A percentile compares a stretch with the other conserved stretches of the same genome.
phyloP scores from a whole-genome alignment of 2,888 invertebrate species.

The Drosophila robusta region DNA sequence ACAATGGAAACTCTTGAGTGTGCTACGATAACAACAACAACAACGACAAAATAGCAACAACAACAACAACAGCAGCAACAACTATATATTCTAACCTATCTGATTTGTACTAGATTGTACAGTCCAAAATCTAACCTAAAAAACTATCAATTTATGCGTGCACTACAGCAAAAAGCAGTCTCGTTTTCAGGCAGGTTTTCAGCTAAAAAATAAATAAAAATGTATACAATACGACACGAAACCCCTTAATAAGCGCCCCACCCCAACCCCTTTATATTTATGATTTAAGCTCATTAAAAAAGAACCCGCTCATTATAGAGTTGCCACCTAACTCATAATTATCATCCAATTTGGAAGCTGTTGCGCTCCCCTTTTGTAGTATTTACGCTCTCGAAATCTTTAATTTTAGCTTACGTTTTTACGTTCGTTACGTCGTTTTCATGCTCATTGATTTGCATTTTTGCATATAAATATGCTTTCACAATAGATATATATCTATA shows the following conservation, averaged over 20 bases:
- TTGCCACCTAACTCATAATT: neutral
- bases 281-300: constrained; percentile 21
- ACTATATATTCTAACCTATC: constrained; percentile 39
- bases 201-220: constrained; percentile 2
- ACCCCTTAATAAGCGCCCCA: constrained; percentile 6
- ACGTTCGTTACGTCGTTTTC: constrained; percentile 21
- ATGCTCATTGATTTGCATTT: constrained; percentile 18
- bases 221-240: constrained; percentile 27
- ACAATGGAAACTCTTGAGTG: constrained; percentile 45
- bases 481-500: neutral
- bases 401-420: constrained; percentile 8
- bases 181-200: constrained; percentile 29
- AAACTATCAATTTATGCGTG: constrained; percentile 1
- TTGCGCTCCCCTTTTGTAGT: constrained; percentile 13
- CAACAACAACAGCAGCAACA: constrained; percentile 22
- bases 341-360: constrained; percentile 6
- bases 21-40: constrained; percentile 26
- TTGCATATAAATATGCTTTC: neutral
- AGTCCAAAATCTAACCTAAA: constrained; percentile 18
- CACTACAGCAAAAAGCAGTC: constrained; percentile 44
- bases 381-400: constrained; percentile 1
- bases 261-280: neutral
- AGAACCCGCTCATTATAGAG: neutral
- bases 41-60: constrained; percentile 22
- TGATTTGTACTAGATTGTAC: constrained; percentile 73